Evolutionary conservation across 2,888 invertebrate genomes (phyloP), one percentile per base, ranked within the genome.

Genomic region (Drosophila longiperda): DNA sequence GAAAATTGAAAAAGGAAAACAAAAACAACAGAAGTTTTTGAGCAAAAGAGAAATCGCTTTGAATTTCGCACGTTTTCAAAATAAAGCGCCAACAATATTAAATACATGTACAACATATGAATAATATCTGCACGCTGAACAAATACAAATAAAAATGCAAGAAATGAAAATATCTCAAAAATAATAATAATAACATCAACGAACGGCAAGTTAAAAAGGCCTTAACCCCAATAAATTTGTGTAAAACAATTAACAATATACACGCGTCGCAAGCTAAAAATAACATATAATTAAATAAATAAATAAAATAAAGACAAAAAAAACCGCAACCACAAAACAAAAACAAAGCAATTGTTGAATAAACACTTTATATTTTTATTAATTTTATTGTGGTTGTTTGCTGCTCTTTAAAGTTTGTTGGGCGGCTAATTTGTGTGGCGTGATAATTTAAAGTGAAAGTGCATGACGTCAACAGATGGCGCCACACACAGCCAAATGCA

Each of bases 191-290:
- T 40, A 50, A 48, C 26, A 64, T 60, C 50, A 64, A 36, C 52
- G 67, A 64, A 64, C 66, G 73, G 70, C 73, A 71, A 84, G 74
- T 72, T 74, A 72, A 72, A 65, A 75, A 85, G 86, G 88, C 83
- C 83, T 84, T 84, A 85, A 84, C 83, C 83, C 75, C 85, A 84
- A 85, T 84, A 87, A 82, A 83, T 82, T 84, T 45, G 29, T 78
- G 82, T 84, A 87, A 83, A 73, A 84, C 82, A 83, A 87, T 84
- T 74, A 79, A 69, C 70, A 70, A 75, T 66, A 78, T 45, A 68
- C 54, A 76, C 33, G 66, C 75, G 66, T 32, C 38, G 69, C 72
- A 49, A 70, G 75, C 65, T 68, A 66, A 78, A 82, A 82, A 78
- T 57, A 67, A 38, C 45, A 63, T 50, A 20, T 32, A 12, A 40